A percentile compares a stretch with the other conserved stretches of the same genome.
Evolutionary conservation across 2,888 invertebrate genomes (phyloP).

Genomic region (Philopedon plagiatum): DNA sequence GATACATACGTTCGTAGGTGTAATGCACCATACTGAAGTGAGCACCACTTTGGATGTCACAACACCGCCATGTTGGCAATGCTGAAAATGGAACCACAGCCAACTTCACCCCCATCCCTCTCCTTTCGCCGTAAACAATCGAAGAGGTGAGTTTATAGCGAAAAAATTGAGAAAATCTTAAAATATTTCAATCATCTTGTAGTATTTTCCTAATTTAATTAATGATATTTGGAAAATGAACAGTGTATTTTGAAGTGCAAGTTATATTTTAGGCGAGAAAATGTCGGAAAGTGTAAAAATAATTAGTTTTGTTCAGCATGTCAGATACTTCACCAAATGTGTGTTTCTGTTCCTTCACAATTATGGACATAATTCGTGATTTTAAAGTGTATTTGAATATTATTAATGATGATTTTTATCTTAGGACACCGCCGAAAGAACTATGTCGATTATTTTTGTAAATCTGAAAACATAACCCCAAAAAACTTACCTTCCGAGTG

Average conservation of each 20-base stretch:
- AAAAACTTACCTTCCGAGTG: neutral
- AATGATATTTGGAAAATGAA: conserved; percentile 20
- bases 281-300: neutral
- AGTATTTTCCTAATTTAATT: conserved; percentile 27
- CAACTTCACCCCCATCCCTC: conserved; percentile 22
- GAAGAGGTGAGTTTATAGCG: conserved; percentile 55
- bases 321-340: neutral
- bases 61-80: neutral
- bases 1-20: neutral
- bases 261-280: conserved; percentile 30
- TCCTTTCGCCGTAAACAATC: conserved; percentile 55
- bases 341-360: neutral
- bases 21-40: neutral
- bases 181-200: conserved; percentile 47
- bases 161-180: conserved; percentile 46
- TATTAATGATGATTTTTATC: conserved; percentile 55
- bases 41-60: neutral
- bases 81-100: neutral
- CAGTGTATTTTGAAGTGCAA: conserved; percentile 14
- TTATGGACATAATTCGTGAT: neutral
- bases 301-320: conserved; percentile 11
- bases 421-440: conserved; percentile 62
- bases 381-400: conserved; percentile 10
- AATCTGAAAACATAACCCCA: conserved; percentile 37
- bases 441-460: conserved; percentile 52